Evolutionary conservation across 2,888 invertebrate species (phyloP), one percentile per base, ranked within the genome.

Genomic region (Coenonympha arcania): DNA sequence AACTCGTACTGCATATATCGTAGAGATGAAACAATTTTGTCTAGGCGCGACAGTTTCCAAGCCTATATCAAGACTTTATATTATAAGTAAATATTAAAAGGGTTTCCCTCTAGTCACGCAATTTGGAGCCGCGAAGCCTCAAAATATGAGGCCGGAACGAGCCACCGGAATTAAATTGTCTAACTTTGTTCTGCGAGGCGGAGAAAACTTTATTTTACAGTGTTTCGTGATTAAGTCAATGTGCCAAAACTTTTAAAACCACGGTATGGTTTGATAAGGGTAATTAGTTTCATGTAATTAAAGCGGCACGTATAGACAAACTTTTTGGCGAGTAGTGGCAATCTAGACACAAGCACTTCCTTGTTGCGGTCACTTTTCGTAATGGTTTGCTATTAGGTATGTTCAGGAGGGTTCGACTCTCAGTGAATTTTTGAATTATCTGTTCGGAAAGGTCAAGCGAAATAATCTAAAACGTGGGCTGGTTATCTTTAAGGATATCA

Each of bases 171-270:
- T 49, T 50, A 51, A 55, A 49, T 51, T 49, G 47, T 47, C 47
- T 13, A 50, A 50, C 34, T 49, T 51, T 30, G 30, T 43, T 40
- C 37, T 34, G 19, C 20, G 31, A 36, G 22, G 26, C 39, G 36
- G 39, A 33, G 19, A 24, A 42, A 55, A 55, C 44, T 55, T 52
- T 46, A 47, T 49, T 47, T 49, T 36, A 49, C 49, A 37, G 43
- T 47, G 36, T 48, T 53, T 39, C 52, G 46, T 55, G 37, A 43
- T 55, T 52, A 48, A 33, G 49, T 48, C 41, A 48, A 28, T 37
- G 48, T 50, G 39, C 41, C 52, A 30, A 51, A 54, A 45, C 41
- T 51, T 44, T 52, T 24, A 42, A 36, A 42, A 26, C 30, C 41
- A 24, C 30, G 26, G 26, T n/a, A 11, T n/a, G 28, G 40, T 20